Conservation (phyloP, 2,797 vertebrate genomes). For the Dallia pectoralis region DNA sequence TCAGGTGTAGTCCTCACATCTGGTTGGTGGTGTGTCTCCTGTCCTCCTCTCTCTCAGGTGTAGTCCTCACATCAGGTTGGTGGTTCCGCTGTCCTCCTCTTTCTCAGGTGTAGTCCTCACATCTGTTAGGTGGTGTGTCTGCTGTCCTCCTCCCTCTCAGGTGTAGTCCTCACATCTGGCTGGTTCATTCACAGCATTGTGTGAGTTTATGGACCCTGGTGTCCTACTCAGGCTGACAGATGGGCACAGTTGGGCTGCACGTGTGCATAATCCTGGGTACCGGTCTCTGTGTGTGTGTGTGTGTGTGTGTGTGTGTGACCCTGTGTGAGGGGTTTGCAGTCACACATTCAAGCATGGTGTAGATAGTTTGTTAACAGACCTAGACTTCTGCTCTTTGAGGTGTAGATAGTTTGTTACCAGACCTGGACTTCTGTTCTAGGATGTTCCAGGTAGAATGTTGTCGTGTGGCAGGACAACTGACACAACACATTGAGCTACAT, state of each 20-base stretch:
- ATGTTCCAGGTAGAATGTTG: no score
- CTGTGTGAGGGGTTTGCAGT: slow-evolving; percentile 15
- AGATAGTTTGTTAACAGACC: no score
- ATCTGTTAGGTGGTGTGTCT: no score
- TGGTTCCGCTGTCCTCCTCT: not conserved
- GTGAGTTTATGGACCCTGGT: not conserved
- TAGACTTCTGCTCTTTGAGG: no score
- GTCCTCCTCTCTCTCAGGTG: no score
- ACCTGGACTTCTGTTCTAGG: no score
- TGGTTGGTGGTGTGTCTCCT: not conserved
- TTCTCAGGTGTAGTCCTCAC: no score
- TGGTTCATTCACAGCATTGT: not conserved
- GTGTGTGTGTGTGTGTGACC: no score
- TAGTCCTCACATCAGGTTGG: not conserved
- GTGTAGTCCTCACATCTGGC: not conserved
- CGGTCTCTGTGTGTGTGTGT: not conserved
- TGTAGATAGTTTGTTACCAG: no score
- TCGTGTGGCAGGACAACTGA: not conserved
- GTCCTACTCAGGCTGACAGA: not conserved
- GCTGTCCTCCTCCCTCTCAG: not conserved
- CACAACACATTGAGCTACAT: not conserved
- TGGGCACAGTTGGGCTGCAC: not conserved
- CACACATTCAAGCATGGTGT: not conserved
- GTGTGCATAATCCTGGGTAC: not conserved
- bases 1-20: no score